Evolutionary conservation across 2,888 invertebrate genomes (phyloP), one percentile per base, ranked within the genome.

Genomic region (Tubulanus polymorphus): DNA sequence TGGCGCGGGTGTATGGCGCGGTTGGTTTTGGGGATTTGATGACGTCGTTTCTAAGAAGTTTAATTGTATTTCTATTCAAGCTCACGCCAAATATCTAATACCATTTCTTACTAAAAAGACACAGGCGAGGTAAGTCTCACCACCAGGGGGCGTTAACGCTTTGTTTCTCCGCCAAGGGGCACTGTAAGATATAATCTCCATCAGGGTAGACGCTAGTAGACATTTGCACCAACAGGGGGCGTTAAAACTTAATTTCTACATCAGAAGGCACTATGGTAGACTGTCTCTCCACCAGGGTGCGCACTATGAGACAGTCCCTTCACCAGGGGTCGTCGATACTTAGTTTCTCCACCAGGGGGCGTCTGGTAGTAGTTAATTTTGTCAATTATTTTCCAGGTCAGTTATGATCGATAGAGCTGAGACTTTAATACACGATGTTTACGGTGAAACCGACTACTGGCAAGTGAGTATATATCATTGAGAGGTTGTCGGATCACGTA

Each of bases 401-500:
- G 60, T 72, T 10, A 68, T 79, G 66, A 58, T 81, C 20, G 77
- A 78, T 54, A 69, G 69, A 41, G 69, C 68, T 18, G 76, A 76
- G 53, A 59, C 61, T 18, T 54, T 76, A 6, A 67, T 72, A 25
- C 75, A 76, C 65, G 75, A 93, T 69, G 81, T 81, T n/a, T 96
- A 90, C 80, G 95, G 95, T 0, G 87, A 87, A 45, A 81, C 81
- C 53, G 80, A 85, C 27, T 96, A 90, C 77, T 96, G 96, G 96
- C 52, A 63, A 48, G 67, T 64, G 23, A 51, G 63, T 50, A 23
- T 12, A 23, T 27, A 12, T 27, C 12, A 30, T 18, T 26, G 27
- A 27, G n/a, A 26, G 1, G 27, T 8, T n/a, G 27, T 15, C 18
- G 45, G 29, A 32, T 6, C 49, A 49, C n/a, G 81, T n/a, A n/a